Percentiles rank a stretch among this genome's conserved stretches.
Conservation (phyloP, 2,888 invertebrate genomes). For the Drosophila picticornis region DNA sequence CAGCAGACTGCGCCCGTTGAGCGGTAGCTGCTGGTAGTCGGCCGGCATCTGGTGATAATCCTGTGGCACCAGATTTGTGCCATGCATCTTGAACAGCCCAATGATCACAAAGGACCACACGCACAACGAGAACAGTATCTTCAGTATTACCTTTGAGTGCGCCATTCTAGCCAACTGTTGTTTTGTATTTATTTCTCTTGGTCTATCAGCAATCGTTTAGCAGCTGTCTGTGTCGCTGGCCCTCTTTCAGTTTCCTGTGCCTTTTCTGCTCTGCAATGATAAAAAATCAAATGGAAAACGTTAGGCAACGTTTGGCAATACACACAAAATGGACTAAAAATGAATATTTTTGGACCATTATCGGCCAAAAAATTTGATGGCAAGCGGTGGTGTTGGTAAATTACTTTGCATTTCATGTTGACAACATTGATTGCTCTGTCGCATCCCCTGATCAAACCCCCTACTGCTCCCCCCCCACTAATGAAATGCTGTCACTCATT, state of each 20-base stretch:
- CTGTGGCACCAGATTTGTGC: slow-evolving; percentile 83
- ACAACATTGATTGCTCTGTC: slow-evolving; percentile 20
- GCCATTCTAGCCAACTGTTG: slow-evolving; percentile 74
- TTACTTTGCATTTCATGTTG: slow-evolving; percentile 59
- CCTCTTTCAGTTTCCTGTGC: background rate
- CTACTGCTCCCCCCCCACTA: slow-evolving; percentile 15
- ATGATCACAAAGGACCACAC: slow-evolving; percentile 85
- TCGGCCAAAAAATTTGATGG: slow-evolving; percentile 24
- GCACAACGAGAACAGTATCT: slow-evolving; percentile 84
- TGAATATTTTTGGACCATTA: slow-evolving; percentile 34
- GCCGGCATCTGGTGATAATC: slow-evolving; percentile 83
- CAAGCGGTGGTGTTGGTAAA: slow-evolving; percentile 32
- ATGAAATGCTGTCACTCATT: slow-evolving; percentile 65
- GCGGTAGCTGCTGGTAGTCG: slow-evolving; percentile 83
- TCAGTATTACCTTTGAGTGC: slow-evolving; percentile 84
- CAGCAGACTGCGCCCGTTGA: slow-evolving; percentile 84
- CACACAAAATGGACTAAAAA: background rate
- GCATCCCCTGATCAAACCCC: too few relatives aligned
- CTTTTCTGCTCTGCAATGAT: slow-evolving; percentile 2
- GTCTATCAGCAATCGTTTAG: background rate
- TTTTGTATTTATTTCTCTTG: background rate
- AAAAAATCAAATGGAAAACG: background rate
- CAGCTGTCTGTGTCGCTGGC: background rate
- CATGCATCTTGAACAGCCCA: slow-evolving; percentile 85
- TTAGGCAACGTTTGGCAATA: slow-evolving; percentile 3